Evolutionary conservation across 2,888 invertebrate species (phyloP).

Genomic region (Metacarcinus magister): DNA sequence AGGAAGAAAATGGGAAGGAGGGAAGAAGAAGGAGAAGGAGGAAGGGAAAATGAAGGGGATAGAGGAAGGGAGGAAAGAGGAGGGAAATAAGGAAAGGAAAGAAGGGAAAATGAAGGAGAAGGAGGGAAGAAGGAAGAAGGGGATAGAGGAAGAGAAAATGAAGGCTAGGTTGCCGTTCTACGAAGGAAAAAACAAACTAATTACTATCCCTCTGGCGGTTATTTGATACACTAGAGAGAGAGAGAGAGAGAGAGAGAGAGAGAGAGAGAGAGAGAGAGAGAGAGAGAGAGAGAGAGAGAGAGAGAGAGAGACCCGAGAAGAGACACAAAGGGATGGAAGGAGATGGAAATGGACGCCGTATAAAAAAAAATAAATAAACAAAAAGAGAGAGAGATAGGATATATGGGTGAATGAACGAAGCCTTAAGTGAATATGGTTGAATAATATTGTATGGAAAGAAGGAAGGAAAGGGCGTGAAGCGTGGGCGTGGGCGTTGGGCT

Average conservation of each 20-base stretch:
- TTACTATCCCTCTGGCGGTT: background rate
- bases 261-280: slow-evolving; percentile 9
- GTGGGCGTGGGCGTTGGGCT: background rate
- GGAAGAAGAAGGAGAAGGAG: background rate
- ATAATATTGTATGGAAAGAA: background rate
- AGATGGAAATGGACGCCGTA: background rate
- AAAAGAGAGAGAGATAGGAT: background rate
- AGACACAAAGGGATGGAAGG: background rate
- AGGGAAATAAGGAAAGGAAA: background rate
- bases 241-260: slow-evolving; percentile 1
- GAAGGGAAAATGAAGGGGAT: background rate
- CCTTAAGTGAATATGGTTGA: background rate
- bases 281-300: background rate
- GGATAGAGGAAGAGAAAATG: background rate
- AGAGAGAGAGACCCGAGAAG: background rate
- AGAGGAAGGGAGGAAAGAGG: background rate
- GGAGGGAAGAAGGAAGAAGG: background rate
- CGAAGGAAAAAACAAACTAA: background rate
- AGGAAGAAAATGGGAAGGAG: background rate
- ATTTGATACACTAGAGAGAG: background rate
- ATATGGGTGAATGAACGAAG: background rate
- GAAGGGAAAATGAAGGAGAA: background rate
- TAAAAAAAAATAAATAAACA: background rate
- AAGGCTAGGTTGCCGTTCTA: background rate
- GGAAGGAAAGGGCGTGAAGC: too few species aligned